Conservation (phyloP, 64 coral and sea anemone species). For the Astreopora myriophthalma region DNA sequence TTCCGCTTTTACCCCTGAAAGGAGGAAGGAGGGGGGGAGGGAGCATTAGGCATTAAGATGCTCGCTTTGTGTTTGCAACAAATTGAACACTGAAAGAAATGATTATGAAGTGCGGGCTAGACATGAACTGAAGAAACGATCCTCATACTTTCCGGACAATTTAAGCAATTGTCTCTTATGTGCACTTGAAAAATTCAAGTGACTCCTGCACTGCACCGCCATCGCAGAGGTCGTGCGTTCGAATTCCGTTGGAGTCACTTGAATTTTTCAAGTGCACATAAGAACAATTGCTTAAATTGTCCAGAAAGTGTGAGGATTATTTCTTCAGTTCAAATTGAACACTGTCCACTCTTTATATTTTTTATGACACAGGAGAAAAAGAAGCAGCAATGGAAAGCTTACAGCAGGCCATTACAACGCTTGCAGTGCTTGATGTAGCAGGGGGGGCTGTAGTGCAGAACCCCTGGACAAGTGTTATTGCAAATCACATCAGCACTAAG, state of each 20-base stretch:
- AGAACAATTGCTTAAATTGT: too few relatives aligned
- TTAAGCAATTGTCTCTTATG: too few relatives aligned
- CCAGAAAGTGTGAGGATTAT: too few relatives aligned
- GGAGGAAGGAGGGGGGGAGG: neutral
- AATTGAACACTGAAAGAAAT: neutral
- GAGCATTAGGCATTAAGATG: neutral
- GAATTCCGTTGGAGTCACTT: too few relatives aligned
- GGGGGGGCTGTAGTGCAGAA: constrained; percentile 17
- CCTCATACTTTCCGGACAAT: too few relatives aligned
- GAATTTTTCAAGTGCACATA: too few relatives aligned
- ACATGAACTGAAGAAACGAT: too few relatives aligned
- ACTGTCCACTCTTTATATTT: neutral
- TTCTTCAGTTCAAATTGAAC: neutral
- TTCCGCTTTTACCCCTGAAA: neutral
- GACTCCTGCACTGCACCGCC: too few relatives aligned
- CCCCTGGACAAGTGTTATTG: neutral
- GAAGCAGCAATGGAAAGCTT: constrained; percentile 40
- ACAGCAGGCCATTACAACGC: constrained; percentile 16
- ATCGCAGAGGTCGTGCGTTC: too few relatives aligned
- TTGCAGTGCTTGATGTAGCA: constrained; percentile 19
- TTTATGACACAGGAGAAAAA: neutral
- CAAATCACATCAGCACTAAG: neutral
- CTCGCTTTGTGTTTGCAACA: neutral
- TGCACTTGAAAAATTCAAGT: too few relatives aligned
- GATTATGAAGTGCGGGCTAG: too few relatives aligned